These are phyloP conservation scores for Drosophila ochracea DNA, from an alignment of 2,888 invertebrate species.

Conservation along the genomic window DNA sequence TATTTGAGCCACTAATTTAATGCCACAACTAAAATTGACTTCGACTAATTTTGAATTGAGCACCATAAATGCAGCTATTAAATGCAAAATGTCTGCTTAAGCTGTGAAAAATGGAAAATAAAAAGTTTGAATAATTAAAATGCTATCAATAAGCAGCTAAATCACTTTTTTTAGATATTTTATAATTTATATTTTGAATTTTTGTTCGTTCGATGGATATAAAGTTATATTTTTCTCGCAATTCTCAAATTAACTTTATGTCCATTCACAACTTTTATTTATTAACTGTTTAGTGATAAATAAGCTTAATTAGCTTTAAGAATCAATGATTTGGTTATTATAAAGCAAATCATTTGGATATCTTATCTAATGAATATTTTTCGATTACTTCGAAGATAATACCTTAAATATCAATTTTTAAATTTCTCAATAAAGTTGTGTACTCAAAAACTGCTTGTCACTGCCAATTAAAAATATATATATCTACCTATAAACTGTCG, in stretches of 20 bases:
- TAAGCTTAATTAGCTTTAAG: background rate
- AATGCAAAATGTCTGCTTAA: background rate
- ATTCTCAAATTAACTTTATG: background rate
- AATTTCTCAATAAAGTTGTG: background rate
- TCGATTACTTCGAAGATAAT: background rate
- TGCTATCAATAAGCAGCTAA: background rate
- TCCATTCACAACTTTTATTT: background rate
- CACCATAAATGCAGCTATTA: background rate
- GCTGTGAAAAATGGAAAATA: background rate
- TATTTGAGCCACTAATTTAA: conserved; percentile 50
- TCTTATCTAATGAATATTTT: background rate
- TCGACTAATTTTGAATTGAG: background rate
- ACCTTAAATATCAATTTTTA: background rate
- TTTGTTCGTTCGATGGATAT: background rate
- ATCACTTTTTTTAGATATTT: background rate
- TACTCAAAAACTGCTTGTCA: background rate
- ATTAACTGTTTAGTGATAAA: background rate
- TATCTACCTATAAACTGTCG: background rate
- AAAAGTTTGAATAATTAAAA: background rate
- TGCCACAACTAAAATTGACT: conserved; percentile 5
- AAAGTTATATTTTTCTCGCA: background rate
- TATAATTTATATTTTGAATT: background rate
- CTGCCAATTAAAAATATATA: conserved; percentile 15
- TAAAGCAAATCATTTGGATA: background rate
- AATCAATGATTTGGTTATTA: background rate